Conservation (phyloP, 2,888 invertebrate species). For the Rambutsinella grinnellia region DNA sequence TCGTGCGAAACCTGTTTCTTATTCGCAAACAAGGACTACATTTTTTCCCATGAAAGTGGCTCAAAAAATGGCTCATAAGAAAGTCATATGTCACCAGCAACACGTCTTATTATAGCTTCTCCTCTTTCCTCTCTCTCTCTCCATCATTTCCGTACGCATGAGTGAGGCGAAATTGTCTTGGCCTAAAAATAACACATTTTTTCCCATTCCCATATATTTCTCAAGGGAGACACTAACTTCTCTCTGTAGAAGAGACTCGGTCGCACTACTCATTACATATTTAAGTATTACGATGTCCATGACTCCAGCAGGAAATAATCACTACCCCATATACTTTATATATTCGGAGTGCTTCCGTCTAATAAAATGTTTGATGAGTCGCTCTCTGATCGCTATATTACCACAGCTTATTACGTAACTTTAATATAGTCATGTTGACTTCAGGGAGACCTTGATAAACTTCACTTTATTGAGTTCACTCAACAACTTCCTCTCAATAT, state of each 20-base stretch:
- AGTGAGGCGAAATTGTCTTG: conserved; percentile 54
- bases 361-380: neutral
- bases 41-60: too few relatives aligned
- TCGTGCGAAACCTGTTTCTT: too few relatives aligned
- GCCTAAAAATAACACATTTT: conserved; percentile 43
- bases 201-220: neutral
- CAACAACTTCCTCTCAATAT: neutral
- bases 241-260: neutral
- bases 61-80: too few relatives aligned
- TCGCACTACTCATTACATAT: neutral
- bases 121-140: conserved; percentile 16
- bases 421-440: neutral
- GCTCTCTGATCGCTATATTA: neutral
- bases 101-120: conserved; percentile 9
- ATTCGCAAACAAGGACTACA: too few relatives aligned
- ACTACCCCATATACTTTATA: neutral
- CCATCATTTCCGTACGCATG: conserved; percentile 50
- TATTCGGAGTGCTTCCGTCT: neutral
- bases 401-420: neutral
- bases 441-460: neutral
- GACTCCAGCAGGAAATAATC: neutral
- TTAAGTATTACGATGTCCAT: neutral
- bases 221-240: neutral
- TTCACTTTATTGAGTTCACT: neutral
- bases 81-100: too few relatives aligned